These are phyloP conservation scores for Diprion similis DNA, from an alignment of 1,140 invertebrate species.

Conservation along the genomic window DNA sequence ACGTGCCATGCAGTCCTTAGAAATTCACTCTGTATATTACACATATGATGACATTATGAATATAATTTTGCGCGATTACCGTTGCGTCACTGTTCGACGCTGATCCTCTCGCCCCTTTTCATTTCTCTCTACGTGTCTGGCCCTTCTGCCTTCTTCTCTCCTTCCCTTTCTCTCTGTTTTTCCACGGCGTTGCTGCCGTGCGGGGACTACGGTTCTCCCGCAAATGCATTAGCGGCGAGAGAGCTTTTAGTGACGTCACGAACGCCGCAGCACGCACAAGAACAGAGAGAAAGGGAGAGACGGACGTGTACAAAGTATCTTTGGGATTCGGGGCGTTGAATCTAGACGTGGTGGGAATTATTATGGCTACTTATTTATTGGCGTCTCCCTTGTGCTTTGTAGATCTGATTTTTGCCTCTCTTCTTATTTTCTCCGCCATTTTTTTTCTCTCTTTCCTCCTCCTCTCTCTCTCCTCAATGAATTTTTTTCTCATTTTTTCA, in stretches of 20 bases:
- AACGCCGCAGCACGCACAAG: slow-evolving; percentile 39
- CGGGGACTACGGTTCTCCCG: slow-evolving; percentile 47
- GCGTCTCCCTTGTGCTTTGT: too few species aligned
- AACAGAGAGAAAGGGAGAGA: not conserved
- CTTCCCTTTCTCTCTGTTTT: slow-evolving; percentile 13
- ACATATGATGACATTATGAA: slow-evolving; percentile 9
- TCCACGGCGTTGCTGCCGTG: slow-evolving; percentile 32
- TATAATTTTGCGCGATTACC: slow-evolving; percentile 19
- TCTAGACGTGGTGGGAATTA: too few species aligned
- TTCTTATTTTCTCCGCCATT: too few species aligned
- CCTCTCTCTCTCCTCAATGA: too few species aligned
- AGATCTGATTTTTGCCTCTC: too few species aligned
- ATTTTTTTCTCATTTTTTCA: too few species aligned
- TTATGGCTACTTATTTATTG: too few species aligned
- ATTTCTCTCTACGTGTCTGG: not conserved
- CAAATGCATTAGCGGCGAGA: slow-evolving; percentile 61
- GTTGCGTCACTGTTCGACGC: slow-evolving; percentile 14
- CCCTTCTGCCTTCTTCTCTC: not conserved
- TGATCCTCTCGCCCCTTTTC: slow-evolving; percentile 15
- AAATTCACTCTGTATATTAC: too few species aligned
- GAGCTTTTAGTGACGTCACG: slow-evolving; percentile 61
- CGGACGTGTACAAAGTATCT: not conserved
- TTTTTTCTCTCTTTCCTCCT: too few species aligned
- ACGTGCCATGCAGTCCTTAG: slow-evolving; percentile 5
- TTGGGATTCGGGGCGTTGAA: too few species aligned